These are phyloP conservation scores for Epiblema foenella DNA, from an alignment of 2,888 invertebrate species.

Conservation along the genomic window DNA sequence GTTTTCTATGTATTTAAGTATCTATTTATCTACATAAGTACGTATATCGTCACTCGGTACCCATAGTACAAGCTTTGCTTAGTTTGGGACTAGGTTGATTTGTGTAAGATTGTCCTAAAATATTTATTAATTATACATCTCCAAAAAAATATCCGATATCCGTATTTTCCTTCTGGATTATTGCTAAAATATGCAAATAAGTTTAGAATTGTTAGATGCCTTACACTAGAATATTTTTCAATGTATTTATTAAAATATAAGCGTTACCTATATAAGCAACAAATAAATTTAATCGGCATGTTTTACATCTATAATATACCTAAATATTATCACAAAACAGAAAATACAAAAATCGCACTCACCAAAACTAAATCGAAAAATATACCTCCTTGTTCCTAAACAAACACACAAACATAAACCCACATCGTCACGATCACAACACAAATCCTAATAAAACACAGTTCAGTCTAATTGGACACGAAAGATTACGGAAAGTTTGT, in stretches of 20 bases:
- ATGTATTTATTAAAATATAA: too few relatives aligned
- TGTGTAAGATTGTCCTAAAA: too few relatives aligned
- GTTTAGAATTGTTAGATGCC: not conserved
- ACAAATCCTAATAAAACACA: constrained; percentile 12
- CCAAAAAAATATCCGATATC: not conserved
- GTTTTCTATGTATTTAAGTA: too few relatives aligned
- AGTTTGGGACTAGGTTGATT: too few relatives aligned
- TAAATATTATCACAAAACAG: not conserved
- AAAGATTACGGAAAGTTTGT: constrained; percentile 9
- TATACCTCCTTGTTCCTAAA: constrained; percentile 13
- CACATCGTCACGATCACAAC: constrained; percentile 36
- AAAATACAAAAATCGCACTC: constrained; percentile 12
- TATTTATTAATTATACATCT: too few relatives aligned
- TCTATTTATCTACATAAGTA: too few relatives aligned
- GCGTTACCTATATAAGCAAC: too few relatives aligned
- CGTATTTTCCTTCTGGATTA: not conserved
- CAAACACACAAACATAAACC: constrained; percentile 1
- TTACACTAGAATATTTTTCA: too few relatives aligned
- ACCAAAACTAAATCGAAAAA: constrained; percentile 18
- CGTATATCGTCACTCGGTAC: too few relatives aligned
- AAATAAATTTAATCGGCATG: not conserved
- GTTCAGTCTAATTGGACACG: constrained; percentile 19
- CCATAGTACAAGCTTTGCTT: too few relatives aligned
- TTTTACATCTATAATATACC: too few relatives aligned
- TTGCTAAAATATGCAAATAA: not conserved